A percentile compares a stretch with the other conserved stretches of the same genome.
Conservation (phyloP, 2,113 vertebrate species). For the Notothenia coriiceps region DNA sequence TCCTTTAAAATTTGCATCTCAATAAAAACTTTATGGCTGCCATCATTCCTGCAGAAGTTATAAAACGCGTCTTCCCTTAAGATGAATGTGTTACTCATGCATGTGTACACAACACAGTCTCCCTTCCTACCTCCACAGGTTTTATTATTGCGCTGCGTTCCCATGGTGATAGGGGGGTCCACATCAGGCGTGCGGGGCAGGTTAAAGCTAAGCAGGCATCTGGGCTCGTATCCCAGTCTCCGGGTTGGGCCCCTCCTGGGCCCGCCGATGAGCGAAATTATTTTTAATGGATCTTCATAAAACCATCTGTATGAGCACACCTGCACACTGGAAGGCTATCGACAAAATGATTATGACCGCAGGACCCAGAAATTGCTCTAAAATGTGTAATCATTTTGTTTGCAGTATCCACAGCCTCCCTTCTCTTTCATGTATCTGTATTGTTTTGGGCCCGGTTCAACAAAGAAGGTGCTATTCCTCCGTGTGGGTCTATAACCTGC, state of each 20-base stretch:
- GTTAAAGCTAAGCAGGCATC: constrained; percentile 67
- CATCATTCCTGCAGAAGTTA: constrained; percentile 24
- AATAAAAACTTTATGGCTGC: constrained; percentile 42
- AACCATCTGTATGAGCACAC: constrained; percentile 86
- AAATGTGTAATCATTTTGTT: constrained; percentile 86
- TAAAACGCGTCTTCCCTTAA: constrained; percentile 14
- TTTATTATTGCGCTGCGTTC: constrained; percentile 60
- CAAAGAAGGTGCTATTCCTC: constrained; percentile 69
- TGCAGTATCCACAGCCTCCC: constrained; percentile 73
- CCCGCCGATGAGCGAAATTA: constrained; percentile 84
- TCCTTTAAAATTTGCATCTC: constrained; percentile 33
- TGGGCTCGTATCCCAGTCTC: constrained; percentile 72
- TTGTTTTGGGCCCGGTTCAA: constrained; percentile 68
- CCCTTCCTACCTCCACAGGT: constrained; percentile 33
- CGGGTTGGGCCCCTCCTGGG: constrained; percentile 81
- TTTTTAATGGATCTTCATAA: constrained; percentile 89
- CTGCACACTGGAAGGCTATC: constrained; percentile 86
- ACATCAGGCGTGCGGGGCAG: constrained; percentile 43
- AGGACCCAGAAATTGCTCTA: constrained; percentile 83
- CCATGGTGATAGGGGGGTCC: constrained; percentile 70
- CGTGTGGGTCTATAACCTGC: constrained; percentile 24
- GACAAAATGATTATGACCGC: constrained; percentile 85
- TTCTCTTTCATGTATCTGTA: constrained; percentile 67
- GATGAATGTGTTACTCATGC: constrained; percentile 17
- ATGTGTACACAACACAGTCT: constrained; percentile 2